A percentile compares a stretch with the other conserved stretches of the same genome.
Conservation (phyloP, 2,888 invertebrate genomes). For the Diarsia rubi region DNA sequence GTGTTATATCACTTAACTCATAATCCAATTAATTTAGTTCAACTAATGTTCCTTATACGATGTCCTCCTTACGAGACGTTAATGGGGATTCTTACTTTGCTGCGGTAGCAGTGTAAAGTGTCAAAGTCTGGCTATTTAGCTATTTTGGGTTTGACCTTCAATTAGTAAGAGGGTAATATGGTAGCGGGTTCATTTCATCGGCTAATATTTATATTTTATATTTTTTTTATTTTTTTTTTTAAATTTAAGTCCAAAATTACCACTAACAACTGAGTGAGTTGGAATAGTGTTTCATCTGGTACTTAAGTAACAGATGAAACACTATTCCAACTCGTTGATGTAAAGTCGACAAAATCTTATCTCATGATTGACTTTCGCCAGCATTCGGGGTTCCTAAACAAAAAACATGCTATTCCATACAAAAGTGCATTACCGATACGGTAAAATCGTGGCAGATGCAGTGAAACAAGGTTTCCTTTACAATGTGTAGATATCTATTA, state of each 20-base stretch:
- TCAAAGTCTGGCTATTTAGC: conserved; percentile 18
- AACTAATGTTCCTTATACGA: conserved; percentile 30
- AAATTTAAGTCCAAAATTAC: too few relatives aligned
- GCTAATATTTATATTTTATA: too few relatives aligned
- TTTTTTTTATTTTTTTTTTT: too few relatives aligned
- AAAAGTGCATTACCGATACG: not conserved
- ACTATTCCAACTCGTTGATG: not conserved
- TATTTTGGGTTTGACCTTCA: conserved; percentile 24
- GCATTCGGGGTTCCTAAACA: not conserved
- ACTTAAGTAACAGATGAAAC: not conserved
- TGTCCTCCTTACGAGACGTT: not conserved
- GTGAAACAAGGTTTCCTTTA: not conserved
- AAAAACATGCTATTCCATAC: not conserved
- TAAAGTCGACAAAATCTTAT: not conserved
- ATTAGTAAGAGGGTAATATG: conserved; percentile 18
- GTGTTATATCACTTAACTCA: conserved; percentile 70
- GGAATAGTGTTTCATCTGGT: too few relatives aligned
- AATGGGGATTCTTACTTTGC: conserved; percentile 21
- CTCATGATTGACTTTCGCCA: not conserved
- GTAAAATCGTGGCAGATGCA: not conserved
- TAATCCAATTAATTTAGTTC: conserved; percentile 59
- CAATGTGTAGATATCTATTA: not conserved
- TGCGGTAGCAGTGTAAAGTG: conserved; percentile 19
- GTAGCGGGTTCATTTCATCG: not conserved
- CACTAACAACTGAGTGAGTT: too few relatives aligned